Base-by-base conservation (phyloP, 1,140 invertebrate genomes). In the Harpegnathos saltator region DNA sequence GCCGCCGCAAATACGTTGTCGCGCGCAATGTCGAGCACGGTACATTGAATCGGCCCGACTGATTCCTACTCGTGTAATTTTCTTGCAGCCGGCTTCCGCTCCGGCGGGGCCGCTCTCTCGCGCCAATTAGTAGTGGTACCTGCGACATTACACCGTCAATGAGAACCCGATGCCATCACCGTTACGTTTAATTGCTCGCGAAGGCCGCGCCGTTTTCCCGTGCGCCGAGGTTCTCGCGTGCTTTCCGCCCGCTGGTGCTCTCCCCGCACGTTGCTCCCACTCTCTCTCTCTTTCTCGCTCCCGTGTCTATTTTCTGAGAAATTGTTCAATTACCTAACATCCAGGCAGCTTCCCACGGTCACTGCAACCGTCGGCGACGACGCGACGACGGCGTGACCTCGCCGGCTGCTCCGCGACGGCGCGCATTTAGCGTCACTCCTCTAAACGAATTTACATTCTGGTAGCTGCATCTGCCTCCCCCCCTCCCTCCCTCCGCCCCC, bases 371-470 rank as follows among this genome's bases (percentile, higher is more conserved):
- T 33, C 44, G 17, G 17, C 52, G n/a, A 38, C 17, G 26, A n/a
- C 22, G 7, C 5, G 26, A 14, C 80, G 69, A n/a, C 50, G 1
- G 29, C 54, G 33, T 65, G 83, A 86, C 83, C 83, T 82, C 84
- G 80, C 62, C 80, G 26, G n/a, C n/a, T 26, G 33, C 17, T 17
- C 14, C 14, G 50, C 50, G 80, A 2, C 50, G 52, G 12, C 74
- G 38, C 48, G 69, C 71, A 66, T 83, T 89, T 88, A 89, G 73
- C 87, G 84, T 90, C 80, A 62, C 85, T 75, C 83, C 87, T 66
- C 85, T 89, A 89, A 90, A 80, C 84, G 77, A 91, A 91, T 92
- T 91, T 91, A 69, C 89, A 89, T 88, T 89, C 85, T 68, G 63
- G 68, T 71, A 66, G 74, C 54, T 14, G 17, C 38, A 72, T 68